Base-by-base conservation (phyloP, 2,888 invertebrate genomes). In the Candidula unifasciata region DNA sequence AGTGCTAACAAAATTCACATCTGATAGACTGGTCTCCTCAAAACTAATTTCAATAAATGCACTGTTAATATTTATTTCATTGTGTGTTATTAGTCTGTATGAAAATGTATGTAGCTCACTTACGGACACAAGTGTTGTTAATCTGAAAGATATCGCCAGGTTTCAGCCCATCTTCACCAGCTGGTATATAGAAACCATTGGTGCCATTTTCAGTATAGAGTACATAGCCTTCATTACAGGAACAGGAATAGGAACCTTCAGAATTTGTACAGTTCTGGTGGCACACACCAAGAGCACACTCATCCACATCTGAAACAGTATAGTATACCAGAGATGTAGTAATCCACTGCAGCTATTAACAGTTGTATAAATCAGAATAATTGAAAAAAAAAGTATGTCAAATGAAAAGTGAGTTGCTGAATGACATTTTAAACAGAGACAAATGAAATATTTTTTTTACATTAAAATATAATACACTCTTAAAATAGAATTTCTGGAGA, bases 121-220 rank as follows among this genome's bases (percentile, higher is more conserved):
- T 81, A 86, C 86, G 83, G 81, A 85, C 86, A 83, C 86, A 86
- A 21, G 86, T 85, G 73, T 85, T 83, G 69, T 86, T 85, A 44
- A 86, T 60, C 60, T 82, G 74, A 81, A 66, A 83, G 33, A 85
- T 74, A 44, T 86, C 84, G 0, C 80, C 81, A 24, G 57, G 80
- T 66, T 57, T 76, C 24, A 57, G 18, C 2, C 86, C 86, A 78
- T 82, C 74, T 66, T 86, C 86, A 13, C 71, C 37, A 13, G 35
- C 13, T 33, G 83, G 86, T 24, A 86, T 77, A 35, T 18, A 71
- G 16, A 64, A 79, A 6, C 81, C 83, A 68, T 74, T 78, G 33
- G 76, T 68, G 10, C 85, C 83, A 66, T 86, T 80, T 35, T 16
- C 24, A 27, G 85, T 86, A 80, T 54, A 86, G 21, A 86, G 80